Evolutionary conservation across 2,888 invertebrate species (phyloP).

Genomic region (Nemapogon koenigi): DNA sequence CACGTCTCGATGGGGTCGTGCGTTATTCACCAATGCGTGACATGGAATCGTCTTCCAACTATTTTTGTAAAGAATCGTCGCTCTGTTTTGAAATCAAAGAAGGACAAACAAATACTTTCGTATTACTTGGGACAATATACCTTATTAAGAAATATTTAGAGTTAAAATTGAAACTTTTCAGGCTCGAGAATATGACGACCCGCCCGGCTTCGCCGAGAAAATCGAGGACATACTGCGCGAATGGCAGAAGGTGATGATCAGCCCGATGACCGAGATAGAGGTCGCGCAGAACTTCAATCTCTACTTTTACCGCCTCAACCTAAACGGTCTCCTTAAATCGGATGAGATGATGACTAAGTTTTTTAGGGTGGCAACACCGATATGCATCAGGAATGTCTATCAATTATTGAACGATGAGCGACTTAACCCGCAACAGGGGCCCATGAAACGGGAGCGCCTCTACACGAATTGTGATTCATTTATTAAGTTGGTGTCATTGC

Average conservation of each 20-base stretch:
- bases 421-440: constrained; percentile 67
- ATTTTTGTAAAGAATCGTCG: neutral
- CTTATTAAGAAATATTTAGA: neutral
- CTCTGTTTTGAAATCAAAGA: too few relatives aligned
- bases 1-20: too few relatives aligned
- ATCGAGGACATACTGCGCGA: constrained; percentile 93
- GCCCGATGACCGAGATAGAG: constrained; percentile 80
- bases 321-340: constrained; percentile 88
- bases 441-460: constrained; percentile 81
- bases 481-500: constrained; percentile 88
- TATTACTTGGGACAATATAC: too few relatives aligned
- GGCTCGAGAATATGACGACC: constrained; percentile 86
- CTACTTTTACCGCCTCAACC: constrained; percentile 96
- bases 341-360: constrained; percentile 86
- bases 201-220: constrained; percentile 92
- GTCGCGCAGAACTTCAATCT: constrained; percentile 90
- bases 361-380: constrained; percentile 94
- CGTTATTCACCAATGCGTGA: too few relatives aligned
- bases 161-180: too few relatives aligned
- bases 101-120: too few relatives aligned
- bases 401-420: constrained; percentile 79
- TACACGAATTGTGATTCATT: constrained; percentile 96
- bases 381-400: constrained; percentile 95
- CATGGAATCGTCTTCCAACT: too few relatives aligned
- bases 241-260: constrained; percentile 93